These are phyloP conservation scores for Orientallactaga sibirica DNA, from an alignment of 2,797 vertebrate genomes.

Conservation along the genomic window DNA sequence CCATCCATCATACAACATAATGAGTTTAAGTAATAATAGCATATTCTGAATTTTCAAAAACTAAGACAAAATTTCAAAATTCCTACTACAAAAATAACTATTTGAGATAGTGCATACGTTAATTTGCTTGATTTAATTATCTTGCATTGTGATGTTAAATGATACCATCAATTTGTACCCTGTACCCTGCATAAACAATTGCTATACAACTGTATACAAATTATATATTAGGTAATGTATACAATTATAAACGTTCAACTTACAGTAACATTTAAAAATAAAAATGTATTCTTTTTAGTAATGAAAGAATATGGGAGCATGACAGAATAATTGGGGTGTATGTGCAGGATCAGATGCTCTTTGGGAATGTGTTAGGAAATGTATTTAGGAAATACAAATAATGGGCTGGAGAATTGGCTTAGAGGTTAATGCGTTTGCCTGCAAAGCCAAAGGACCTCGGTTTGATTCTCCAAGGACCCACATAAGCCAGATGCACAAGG, in stretches of 20 bases:
- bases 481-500: too few relatives aligned
- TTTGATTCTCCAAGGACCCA: too few relatives aligned
- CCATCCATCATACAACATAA: neutral
- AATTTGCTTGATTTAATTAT: neutral
- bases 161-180: neutral
- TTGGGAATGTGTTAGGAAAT: neutral
- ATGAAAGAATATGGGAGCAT: neutral
- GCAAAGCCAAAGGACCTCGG: too few relatives aligned
- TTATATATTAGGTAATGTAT: neutral
- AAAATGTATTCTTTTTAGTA: neutral
- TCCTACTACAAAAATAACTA: neutral
- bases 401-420: too few relatives aligned
- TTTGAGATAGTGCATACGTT: neutral
- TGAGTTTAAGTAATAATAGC: neutral
- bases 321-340: neutral
- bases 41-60: neutral
- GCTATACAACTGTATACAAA: neutral
- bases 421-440: too few relatives aligned
- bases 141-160: neutral
- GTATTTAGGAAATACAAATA: slow-evolving; percentile 19
- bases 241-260: neutral
- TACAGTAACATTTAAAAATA: neutral
- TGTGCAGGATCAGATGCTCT: neutral
- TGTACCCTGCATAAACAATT: neutral
- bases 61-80: neutral